Evolutionary conservation across 1,140 invertebrate genomes (phyloP).

Genomic region (Drosophila kohkoa): DNA sequence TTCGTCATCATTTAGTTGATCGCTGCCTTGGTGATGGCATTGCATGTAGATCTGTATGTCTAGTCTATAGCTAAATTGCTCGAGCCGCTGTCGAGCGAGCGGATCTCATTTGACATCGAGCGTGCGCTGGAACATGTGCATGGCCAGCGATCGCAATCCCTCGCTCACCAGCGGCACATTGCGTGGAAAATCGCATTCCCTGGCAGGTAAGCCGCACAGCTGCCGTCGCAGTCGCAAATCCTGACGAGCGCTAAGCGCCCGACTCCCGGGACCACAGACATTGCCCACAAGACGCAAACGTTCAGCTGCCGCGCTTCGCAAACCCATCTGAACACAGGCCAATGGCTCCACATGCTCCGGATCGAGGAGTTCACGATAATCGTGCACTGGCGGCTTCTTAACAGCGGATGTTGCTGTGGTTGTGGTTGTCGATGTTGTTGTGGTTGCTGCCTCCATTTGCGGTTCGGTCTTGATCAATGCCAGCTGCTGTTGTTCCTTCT

Average conservation of each 20-base stretch:
- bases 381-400: constrained; percentile 22
- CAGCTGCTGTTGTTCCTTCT: constrained; percentile 42
- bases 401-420: constrained; percentile 13
- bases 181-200: constrained; percentile 84
- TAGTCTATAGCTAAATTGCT: constrained; percentile 41
- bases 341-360: constrained; percentile 85
- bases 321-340: constrained; percentile 87
- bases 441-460: constrained; percentile 40
- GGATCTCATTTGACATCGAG: constrained; percentile 72
- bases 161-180: constrained; percentile 66
- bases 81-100: constrained; percentile 33
- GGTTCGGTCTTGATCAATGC: constrained; percentile 27
- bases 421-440: constrained; percentile 13
- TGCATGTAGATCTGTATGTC: constrained; percentile 60
- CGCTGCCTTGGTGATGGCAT: background rate
- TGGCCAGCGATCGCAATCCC: constrained; percentile 62
- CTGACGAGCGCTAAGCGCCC: constrained; percentile 88
- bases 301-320: constrained; percentile 82
- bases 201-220: constrained; percentile 87
- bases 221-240: constrained; percentile 88
- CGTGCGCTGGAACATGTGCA: constrained; percentile 74
- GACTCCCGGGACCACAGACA: constrained; percentile 85
- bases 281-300: constrained; percentile 85
- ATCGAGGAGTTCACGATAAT: constrained; percentile 64
- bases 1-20: background rate